Evolutionary conservation across 2,113 vertebrate species (phyloP).

Genomic region (Poeciliopsis turrubarensis): DNA sequence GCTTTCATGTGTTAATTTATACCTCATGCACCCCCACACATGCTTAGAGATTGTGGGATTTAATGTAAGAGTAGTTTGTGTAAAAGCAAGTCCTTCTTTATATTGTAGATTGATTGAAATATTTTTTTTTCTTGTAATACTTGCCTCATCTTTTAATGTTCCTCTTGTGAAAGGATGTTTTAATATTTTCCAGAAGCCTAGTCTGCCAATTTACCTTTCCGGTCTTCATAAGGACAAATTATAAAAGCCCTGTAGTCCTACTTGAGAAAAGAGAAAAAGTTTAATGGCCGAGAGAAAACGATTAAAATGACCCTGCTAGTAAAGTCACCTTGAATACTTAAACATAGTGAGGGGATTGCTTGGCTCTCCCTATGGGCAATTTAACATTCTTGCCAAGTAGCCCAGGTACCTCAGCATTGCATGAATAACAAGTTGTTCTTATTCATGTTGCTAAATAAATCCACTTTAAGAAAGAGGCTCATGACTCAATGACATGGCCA

Average conservation of each 20-base stretch:
- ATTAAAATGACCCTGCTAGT: slow-evolving; percentile 47
- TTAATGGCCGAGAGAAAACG: slow-evolving; percentile 47
- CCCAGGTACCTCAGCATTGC: slow-evolving; percentile 34
- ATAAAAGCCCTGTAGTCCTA: slow-evolving; percentile 28
- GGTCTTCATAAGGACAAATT: slow-evolving; percentile 36
- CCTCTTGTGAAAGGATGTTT: slow-evolving; percentile 13
- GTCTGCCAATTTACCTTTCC: slow-evolving; percentile 28
- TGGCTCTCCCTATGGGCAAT: slow-evolving; percentile 54
- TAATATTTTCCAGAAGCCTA: slow-evolving; percentile 18
- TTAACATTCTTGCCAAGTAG: slow-evolving; percentile 60
- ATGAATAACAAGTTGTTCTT: slow-evolving; percentile 43
- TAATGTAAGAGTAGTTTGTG: background rate
- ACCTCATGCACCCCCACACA: slow-evolving; percentile 6
- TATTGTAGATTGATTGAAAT: background rate
- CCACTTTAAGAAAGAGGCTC: slow-evolving; percentile 24
- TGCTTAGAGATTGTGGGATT: slow-evolving; percentile 3
- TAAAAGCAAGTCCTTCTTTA: background rate
- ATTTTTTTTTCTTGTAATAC: background rate
- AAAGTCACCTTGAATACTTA: slow-evolving; percentile 64
- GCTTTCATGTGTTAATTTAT: slow-evolving; percentile 24
- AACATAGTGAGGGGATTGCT: slow-evolving; percentile 39
- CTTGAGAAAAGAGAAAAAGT: slow-evolving; percentile 39
- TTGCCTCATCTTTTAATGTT: slow-evolving; percentile 6
- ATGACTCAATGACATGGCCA: slow-evolving; percentile 21
- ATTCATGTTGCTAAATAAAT: slow-evolving; percentile 39